These are phyloP conservation scores for Casuarius casuarius DNA, from an alignment of 2,113 vertebrate genomes.

Conservation along the genomic window DNA sequence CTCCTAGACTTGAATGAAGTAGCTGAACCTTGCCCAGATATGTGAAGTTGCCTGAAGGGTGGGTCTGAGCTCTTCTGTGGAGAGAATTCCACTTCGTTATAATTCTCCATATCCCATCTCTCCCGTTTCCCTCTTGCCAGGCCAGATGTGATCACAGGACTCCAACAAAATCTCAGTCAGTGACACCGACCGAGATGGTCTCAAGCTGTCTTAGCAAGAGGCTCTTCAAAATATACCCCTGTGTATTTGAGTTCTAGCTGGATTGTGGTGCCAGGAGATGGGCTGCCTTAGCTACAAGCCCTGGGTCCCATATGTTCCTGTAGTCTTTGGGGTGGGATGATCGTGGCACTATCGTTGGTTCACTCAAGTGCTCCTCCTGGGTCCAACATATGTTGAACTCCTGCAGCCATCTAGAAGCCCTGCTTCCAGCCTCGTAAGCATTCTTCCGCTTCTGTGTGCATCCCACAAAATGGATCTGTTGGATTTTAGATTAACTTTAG, in stretches of 20 bases:
- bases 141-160: accelerated
- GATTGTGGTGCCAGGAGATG: neutral
- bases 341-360: neutral
- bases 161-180: neutral
- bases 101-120: neutral
- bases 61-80: neutral
- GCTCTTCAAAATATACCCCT: neutral
- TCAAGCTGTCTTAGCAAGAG: neutral
- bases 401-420: neutral
- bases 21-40: neutral
- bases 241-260: neutral
- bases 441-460: neutral
- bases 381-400: neutral
- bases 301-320: neutral
- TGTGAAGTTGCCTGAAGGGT: neutral
- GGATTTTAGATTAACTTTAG: neutral
- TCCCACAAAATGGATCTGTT: neutral
- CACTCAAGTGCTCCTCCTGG: neutral
- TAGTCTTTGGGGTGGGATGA: neutral
- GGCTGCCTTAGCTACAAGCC: neutral
- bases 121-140: neutral
- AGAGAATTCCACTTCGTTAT: neutral
- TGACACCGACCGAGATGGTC: neutral
- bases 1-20: neutral
- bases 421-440: neutral